Conservation (phyloP, 2,888 invertebrate genomes). For the Amorpha juglandis region DNA sequence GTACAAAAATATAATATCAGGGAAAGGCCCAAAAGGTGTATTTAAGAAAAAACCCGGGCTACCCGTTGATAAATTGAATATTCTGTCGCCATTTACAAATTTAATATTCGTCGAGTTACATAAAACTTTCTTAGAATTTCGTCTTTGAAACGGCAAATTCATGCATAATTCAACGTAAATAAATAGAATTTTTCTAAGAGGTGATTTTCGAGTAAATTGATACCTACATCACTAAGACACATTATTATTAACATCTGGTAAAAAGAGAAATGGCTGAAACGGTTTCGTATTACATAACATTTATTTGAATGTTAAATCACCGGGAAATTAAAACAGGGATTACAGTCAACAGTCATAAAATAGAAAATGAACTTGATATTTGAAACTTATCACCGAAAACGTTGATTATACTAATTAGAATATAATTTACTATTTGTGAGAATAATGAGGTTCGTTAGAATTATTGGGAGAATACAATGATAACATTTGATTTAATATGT, state of each 20-base stretch:
- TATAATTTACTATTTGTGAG: no score
- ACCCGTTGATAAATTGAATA: constrained; percentile 49
- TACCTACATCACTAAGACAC: background rate
- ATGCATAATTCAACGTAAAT: constrained; percentile 45
- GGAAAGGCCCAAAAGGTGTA: constrained; percentile 35
- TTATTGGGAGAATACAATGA: no score
- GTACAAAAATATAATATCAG: constrained; percentile 9
- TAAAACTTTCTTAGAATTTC: constrained; percentile 45
- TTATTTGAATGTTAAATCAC: background rate
- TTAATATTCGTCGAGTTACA: constrained; percentile 50
- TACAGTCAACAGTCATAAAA: no score
- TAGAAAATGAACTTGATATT: no score
- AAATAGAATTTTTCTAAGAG: constrained; percentile 31
- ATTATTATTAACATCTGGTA: background rate
- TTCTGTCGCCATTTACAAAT: constrained; percentile 48
- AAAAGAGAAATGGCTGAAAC: background rate
- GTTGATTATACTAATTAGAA: no score
- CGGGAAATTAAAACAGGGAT: background rate
- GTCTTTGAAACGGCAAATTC: constrained; percentile 41
- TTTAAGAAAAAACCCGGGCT: constrained; percentile 43
- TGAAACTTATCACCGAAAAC: no score
- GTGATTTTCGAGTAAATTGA: constrained; percentile 1
- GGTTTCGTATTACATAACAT: background rate
- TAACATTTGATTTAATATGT: no score
- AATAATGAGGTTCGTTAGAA: no score